Base-by-base conservation (phyloP, 2,888 invertebrate species). In the Herminia tarsipennalis region DNA sequence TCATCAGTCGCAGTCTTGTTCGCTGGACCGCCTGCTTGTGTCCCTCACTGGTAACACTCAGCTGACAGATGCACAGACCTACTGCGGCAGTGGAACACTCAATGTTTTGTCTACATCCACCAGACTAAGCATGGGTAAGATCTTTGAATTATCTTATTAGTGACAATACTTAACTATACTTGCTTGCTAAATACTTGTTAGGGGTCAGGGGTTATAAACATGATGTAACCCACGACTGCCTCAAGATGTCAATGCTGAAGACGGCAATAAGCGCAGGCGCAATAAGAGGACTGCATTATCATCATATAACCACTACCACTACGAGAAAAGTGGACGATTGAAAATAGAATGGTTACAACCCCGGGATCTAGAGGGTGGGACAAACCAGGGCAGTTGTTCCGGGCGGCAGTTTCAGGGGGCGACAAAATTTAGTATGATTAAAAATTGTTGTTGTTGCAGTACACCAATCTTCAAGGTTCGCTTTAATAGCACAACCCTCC, bases 41-140 rank as follows among this genome's bases (percentile, higher is more conserved):
- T 61, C 64, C 1, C 32, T 9, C 3, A 28, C 14, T 10, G 64
- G 64, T 0, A 53, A 61, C 28, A 45, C 51, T 1, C 6, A 5
- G 5, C 44, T 59, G 4, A 12, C 16, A 8, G 41, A 12, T 0
- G 45, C 59, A 0, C 40, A 49, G 6, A 9, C 8, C 5, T 60
- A 58, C 34, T 64, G 63, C 9, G 60, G 57, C 2, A 18, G 22
- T 0, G 32, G 38, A 6, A 25, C 49, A 2, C 6, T 58, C 1
- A 47, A 50, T 2, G 54, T 39, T 4, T 21, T 58, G 12, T 64
- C 63, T 5, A 29, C 28, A 1, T 30, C 32, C 9, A 29, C 5
- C 8, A 27, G 28, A 3, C 4, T 43, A 10, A 21, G 17, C 43
- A 18, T 43, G 14, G 36, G 43, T 43, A 30, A 18, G n/a, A 13